Evolutionary conservation across 2,797 vertebrate genomes (phyloP).

Genomic region (Danio kyathit): DNA sequence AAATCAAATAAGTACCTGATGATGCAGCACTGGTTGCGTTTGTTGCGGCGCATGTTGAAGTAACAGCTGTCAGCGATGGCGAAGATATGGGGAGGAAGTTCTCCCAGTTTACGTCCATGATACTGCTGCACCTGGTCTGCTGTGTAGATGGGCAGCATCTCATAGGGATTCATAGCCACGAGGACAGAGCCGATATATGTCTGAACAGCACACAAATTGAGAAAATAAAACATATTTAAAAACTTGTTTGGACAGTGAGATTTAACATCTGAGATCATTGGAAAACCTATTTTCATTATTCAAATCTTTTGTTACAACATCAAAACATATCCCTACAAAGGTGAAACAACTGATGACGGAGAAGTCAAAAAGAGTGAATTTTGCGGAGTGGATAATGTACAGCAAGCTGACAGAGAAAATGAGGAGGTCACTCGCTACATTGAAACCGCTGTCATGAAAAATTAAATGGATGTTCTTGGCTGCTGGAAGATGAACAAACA

Average conservation of each 20-base stretch:
- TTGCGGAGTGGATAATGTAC: too few relatives aligned
- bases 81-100: conserved; percentile 91
- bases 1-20: conserved; percentile 45
- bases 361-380: too few relatives aligned
- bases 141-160: conserved; percentile 87
- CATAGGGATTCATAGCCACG: conserved; percentile 93
- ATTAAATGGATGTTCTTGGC: too few relatives aligned
- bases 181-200: conserved; percentile 86
- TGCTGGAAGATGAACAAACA: too few relatives aligned
- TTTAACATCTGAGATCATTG: neutral
- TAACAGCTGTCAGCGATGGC: conserved; percentile 91
- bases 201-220: conserved; percentile 57
- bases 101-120: conserved; percentile 82
- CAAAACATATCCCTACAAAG: too few relatives aligned
- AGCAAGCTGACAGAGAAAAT: too few relatives aligned
- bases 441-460: too few relatives aligned
- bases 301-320: too few relatives aligned
- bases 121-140: conserved; percentile 85
- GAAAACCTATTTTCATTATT: too few relatives aligned
- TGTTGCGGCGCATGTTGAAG: conserved; percentile 85
- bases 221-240: neutral
- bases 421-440: too few relatives aligned
- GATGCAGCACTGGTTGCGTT: conserved; percentile 58
- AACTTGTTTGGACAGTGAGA: neutral
- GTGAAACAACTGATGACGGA: too few relatives aligned